These are phyloP conservation scores for Drosophila suboccidentalis DNA, from an alignment of 2,888 invertebrate genomes.

Conservation along the genomic window DNA sequence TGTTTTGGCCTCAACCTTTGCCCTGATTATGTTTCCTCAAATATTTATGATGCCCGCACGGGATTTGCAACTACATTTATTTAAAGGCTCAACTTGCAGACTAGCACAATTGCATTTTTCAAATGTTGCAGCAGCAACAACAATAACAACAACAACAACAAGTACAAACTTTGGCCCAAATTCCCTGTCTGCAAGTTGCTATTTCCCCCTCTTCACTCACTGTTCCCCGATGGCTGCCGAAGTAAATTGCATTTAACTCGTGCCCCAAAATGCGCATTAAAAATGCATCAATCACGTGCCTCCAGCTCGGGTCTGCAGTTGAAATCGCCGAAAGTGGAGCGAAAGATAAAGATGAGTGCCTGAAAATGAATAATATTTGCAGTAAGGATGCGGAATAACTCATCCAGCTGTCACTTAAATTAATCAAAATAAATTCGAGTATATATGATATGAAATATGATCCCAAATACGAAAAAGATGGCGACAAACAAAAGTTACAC, in stretches of 20 bases:
- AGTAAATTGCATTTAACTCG: conserved; percentile 47
- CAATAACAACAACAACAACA: conserved; percentile 15
- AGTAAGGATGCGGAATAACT: conserved; percentile 34
- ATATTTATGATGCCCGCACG: conserved; percentile 52
- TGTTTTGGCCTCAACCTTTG: conserved; percentile 52
- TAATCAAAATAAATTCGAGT: conserved; percentile 62
- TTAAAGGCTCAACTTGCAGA: conserved; percentile 37
- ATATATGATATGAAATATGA: conserved; percentile 16
- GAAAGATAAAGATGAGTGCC: conserved; percentile 61
- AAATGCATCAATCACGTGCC: conserved; percentile 81
- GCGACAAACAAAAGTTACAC: background rate
- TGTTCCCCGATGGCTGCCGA: background rate
- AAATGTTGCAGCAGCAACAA: conserved; percentile 24
- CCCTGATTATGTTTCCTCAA: conserved; percentile 49
- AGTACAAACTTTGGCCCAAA: conserved; percentile 17
- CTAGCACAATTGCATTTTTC: conserved; percentile 48
- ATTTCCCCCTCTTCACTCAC: background rate
- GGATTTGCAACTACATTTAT: conserved; percentile 33
- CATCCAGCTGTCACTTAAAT: conserved; percentile 48
- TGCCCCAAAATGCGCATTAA: conserved; percentile 73
- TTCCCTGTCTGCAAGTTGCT: conserved; percentile 21
- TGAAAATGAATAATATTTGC: conserved; percentile 64
- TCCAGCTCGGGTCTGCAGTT: conserved; percentile 38
- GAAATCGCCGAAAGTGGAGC: conserved; percentile 37
- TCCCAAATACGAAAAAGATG: conserved; percentile 12